Evolutionary conservation across 2,113 vertebrate genomes (phyloP).

Genomic region (Pagrus major): DNA sequence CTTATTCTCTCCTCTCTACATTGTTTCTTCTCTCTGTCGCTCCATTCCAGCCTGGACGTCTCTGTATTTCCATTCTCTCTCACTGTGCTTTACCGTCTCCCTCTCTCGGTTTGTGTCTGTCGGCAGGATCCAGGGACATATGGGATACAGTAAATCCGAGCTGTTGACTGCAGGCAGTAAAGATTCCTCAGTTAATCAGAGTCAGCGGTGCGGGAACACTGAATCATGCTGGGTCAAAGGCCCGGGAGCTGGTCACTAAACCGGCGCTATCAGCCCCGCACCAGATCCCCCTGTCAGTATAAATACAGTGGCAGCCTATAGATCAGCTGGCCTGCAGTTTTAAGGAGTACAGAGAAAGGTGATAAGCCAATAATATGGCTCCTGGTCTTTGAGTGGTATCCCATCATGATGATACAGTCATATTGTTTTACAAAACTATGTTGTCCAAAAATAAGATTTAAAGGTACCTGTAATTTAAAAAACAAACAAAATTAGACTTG

Average conservation of each 20-base stretch:
- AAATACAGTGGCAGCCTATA: constrained; percentile 9
- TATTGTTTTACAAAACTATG: background rate
- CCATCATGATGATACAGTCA: background rate
- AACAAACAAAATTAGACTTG: background rate
- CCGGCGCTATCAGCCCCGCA: constrained; percentile 27
- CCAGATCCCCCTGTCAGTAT: constrained; percentile 25
- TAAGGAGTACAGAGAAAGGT: background rate
- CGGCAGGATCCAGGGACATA: constrained; percentile 22
- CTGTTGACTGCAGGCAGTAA: constrained; percentile 53
- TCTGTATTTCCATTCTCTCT: constrained; percentile 20
- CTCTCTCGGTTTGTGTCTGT: constrained; percentile 25
- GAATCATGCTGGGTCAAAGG: constrained; percentile 61
- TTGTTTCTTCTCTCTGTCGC: constrained; percentile 29
- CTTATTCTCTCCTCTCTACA: constrained; percentile 12
- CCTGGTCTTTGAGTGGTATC: background rate
- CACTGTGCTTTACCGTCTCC: constrained; percentile 5
- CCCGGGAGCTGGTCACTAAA: constrained; percentile 53
- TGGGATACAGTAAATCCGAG: constrained; percentile 53
- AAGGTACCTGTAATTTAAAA: background rate
- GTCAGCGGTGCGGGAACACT: constrained; percentile 39
- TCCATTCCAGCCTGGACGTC: background rate
- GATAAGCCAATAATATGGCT: background rate
- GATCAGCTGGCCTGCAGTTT: background rate
- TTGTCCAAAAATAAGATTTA: background rate
- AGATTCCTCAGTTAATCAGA: constrained; percentile 69